Evolutionary conservation across 2,888 invertebrate genomes (phyloP).

Genomic region (Schizaphis graminum): DNA sequence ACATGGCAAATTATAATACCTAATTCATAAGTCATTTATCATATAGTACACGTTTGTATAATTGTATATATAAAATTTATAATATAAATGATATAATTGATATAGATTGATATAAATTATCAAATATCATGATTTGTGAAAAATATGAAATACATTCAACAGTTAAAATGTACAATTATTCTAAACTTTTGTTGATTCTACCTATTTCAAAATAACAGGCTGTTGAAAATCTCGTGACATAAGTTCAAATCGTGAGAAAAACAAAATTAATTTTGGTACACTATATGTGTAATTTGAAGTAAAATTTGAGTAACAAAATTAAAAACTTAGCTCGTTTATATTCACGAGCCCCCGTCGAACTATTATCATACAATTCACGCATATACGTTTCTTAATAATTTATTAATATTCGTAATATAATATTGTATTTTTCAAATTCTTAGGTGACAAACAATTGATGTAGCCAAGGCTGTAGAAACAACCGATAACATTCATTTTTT

Average conservation of each 20-base stretch:
- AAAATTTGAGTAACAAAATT: background rate
- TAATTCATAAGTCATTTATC: background rate
- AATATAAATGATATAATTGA: too few relatives aligned
- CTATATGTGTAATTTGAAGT: background rate
- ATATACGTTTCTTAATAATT: background rate
- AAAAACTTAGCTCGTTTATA: background rate
- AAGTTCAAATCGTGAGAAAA: background rate
- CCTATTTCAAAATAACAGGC: background rate
- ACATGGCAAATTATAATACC: background rate
- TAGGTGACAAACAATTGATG: background rate
- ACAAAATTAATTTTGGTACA: background rate
- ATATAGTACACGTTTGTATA: background rate
- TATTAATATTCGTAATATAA: background rate
- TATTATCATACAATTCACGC: background rate
- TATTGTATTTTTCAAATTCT: background rate
- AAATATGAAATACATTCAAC: background rate
- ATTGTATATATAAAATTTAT: background rate
- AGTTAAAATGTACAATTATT: background rate
- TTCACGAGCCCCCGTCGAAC: background rate
- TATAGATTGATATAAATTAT: too few relatives aligned
- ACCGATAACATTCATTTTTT: background rate
- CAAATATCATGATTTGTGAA: background rate
- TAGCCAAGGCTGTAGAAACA: background rate
- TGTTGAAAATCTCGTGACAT: background rate
- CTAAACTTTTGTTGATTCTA: background rate